phyloP scores from a whole-genome alignment of 2,113 vertebrate genomes.

The Anolis carolinensis region DNA sequence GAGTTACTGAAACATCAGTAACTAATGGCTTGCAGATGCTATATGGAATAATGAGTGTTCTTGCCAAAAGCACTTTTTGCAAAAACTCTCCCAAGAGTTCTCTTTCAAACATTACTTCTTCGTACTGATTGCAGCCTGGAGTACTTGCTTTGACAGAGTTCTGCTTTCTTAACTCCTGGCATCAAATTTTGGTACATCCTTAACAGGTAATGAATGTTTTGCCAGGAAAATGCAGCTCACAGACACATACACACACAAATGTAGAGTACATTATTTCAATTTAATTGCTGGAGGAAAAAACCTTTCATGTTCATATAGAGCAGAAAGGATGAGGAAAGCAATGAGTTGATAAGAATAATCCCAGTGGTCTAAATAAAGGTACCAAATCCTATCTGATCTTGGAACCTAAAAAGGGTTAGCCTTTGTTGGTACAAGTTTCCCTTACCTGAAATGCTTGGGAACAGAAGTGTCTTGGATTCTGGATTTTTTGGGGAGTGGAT shows the following conservation, averaged over 20 bases:
- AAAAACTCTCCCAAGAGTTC: conserved; percentile 51
- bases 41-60: conserved; percentile 9
- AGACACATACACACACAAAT: no score
- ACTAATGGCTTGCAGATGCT: conserved; percentile 2
- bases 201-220: conserved; percentile 61
- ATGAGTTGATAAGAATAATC: conserved; percentile 29
- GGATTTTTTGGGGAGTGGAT: no score
- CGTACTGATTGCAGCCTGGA: conserved; percentile 64
- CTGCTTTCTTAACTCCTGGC: conserved; percentile 67
- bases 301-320: conserved; percentile 25
- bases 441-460: no score
- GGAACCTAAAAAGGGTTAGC: no score
- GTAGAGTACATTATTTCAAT: no score
- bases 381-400: no score
- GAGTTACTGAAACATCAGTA: conserved; percentile 27
- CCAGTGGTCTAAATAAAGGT: conserved; percentile 2
- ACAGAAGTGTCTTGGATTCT: no score
- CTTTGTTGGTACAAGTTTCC: no score
- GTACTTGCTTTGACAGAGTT: conserved; percentile 65
- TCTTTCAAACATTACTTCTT: conserved; percentile 25
- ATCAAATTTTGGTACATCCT: conserved; percentile 46
- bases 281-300: background rate
- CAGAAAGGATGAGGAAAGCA: conserved; percentile 32
- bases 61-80: conserved; percentile 50
- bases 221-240: conserved; percentile 61